These are phyloP conservation scores for Eustalomyia histrio DNA, from an alignment of 2,888 invertebrate genomes.

Conservation along the genomic window DNA sequence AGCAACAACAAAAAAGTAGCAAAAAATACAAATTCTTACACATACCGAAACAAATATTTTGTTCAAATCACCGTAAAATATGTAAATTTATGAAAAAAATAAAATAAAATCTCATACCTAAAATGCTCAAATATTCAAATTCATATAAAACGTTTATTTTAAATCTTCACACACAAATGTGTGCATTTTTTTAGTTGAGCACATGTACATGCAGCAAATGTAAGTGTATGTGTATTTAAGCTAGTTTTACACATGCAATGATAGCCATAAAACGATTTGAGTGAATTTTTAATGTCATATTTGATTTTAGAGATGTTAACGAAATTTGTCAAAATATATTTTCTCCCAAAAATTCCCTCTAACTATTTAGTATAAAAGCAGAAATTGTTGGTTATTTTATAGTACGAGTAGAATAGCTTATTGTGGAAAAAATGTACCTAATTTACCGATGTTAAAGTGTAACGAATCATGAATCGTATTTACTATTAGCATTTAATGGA, in stretches of 20 bases:
- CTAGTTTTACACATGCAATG: background rate
- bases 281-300: background rate
- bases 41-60: constrained; percentile 9
- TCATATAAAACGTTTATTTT: constrained; percentile 42
- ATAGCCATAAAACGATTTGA: background rate
- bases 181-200: constrained; percentile 9
- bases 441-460: too few species aligned
- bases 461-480: too few species aligned
- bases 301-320: background rate
- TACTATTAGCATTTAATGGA: too few species aligned
- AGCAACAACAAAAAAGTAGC: constrained; percentile 10
- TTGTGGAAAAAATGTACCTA: too few species aligned
- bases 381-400: too few species aligned
- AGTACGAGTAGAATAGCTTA: too few species aligned
- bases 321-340: too few species aligned
- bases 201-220: constrained; percentile 6
- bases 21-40: background rate
- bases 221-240: background rate
- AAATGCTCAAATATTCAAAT: constrained; percentile 55
- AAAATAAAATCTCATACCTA: constrained; percentile 26
- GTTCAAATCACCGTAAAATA: constrained; percentile 46
- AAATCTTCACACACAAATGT: constrained; percentile 23
- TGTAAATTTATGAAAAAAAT: constrained; percentile 61
- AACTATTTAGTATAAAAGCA: too few species aligned
- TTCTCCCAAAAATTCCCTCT: too few species aligned